phyloP scores from a whole-genome alignment of 2,888 invertebrate species.

The Ceratothoa steindachneri region DNA sequence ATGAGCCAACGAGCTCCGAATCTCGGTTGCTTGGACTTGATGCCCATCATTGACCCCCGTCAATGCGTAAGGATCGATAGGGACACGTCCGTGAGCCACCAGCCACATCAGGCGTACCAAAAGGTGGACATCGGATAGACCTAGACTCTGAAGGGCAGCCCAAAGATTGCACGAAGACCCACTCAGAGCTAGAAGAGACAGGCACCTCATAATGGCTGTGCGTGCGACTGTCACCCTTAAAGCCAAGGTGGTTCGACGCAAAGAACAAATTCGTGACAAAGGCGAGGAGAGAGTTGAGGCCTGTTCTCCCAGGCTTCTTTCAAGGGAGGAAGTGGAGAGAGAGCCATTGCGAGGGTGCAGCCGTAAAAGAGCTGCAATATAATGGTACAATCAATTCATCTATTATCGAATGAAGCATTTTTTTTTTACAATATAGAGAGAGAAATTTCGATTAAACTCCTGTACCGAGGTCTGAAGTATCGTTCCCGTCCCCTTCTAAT shows the following conservation, averaged over 20 bases:
- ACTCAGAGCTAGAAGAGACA: slow-evolving; percentile 57
- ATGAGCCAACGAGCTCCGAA: slow-evolving; percentile 47
- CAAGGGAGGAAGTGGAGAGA: slow-evolving; percentile 12
- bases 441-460: too few relatives aligned
- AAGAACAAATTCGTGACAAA: slow-evolving; percentile 51
- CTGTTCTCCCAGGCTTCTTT: slow-evolving; percentile 57
- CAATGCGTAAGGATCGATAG: slow-evolving; percentile 50
- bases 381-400: neutral
- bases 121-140: slow-evolving; percentile 61
- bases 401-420: too few relatives aligned
- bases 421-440: too few relatives aligned
- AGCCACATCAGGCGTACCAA: slow-evolving; percentile 62
- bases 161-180: slow-evolving; percentile 55
- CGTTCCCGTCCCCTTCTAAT: neutral
- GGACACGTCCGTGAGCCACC: slow-evolving; percentile 59
- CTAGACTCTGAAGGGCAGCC: slow-evolving; percentile 56
- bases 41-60: neutral
- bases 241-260: slow-evolving; percentile 58
- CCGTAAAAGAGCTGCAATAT: neutral
- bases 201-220: slow-evolving; percentile 59
- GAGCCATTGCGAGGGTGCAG: neutral
- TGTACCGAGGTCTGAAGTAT: neutral
- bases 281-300: slow-evolving; percentile 54
- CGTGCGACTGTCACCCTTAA: slow-evolving; percentile 59
- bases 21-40: neutral